These are phyloP conservation scores for Lepidocyrtinus sp. DNA, from an alignment of 2,888 invertebrate species.

Conservation along the genomic window DNA sequence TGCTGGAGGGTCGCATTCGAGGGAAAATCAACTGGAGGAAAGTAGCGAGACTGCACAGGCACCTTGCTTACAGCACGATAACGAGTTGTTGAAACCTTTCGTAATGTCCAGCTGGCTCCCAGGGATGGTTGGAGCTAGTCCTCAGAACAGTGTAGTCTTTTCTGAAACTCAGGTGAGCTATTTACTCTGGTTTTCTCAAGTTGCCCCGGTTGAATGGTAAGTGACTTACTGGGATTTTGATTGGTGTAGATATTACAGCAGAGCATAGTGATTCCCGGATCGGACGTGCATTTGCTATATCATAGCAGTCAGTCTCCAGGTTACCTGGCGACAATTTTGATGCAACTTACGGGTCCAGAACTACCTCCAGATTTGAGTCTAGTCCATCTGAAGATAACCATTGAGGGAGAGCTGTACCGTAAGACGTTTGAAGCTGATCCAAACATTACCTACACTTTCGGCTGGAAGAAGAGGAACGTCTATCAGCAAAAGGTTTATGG, in stretches of 20 bases:
- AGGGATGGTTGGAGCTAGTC: constrained; percentile 88
- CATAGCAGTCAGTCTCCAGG: constrained; percentile 96
- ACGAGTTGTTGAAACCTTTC: constrained; percentile 86
- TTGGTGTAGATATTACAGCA: constrained; percentile 91
- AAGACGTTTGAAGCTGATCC: constrained; percentile 97
- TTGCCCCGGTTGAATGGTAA: constrained; percentile 26
- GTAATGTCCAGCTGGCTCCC: constrained; percentile 93
- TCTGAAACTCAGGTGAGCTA: constrained; percentile 88
- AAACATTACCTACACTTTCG: constrained; percentile 94
- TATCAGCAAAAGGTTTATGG: constrained; percentile 96
- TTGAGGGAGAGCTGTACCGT: constrained; percentile 93
- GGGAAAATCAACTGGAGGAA: constrained; percentile 63
- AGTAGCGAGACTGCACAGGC: constrained; percentile 58
- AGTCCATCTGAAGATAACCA: constrained; percentile 93
- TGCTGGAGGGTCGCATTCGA: constrained; percentile 54
- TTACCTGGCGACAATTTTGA: constrained; percentile 92
- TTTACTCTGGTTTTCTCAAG: constrained; percentile 6
- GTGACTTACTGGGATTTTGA: too few species aligned
- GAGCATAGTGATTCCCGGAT: constrained; percentile 93
- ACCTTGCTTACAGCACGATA: constrained; percentile 89
- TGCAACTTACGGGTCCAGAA: constrained; percentile 85
- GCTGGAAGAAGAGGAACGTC: constrained; percentile 96
- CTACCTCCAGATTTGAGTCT: constrained; percentile 87
- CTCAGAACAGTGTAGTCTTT: constrained; percentile 86
- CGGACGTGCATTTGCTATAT: constrained; percentile 93